Evolutionary conservation across 2,113 vertebrate genomes (phyloP).

Genomic region (Tetrax tetrax): DNA sequence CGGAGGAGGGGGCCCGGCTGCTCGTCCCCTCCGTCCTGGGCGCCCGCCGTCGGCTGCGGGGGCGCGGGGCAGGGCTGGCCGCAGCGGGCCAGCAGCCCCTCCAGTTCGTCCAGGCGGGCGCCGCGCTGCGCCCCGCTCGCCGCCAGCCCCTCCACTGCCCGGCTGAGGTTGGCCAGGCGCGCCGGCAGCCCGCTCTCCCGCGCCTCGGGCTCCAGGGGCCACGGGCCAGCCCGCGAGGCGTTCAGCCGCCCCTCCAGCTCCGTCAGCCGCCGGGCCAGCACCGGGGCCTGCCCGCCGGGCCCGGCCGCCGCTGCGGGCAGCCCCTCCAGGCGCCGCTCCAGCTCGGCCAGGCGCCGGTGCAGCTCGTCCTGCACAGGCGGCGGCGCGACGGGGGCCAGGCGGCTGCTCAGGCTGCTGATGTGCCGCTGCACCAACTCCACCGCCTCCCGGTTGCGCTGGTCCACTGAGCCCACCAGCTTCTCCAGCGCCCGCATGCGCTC

Average conservation of each 20-base stretch:
- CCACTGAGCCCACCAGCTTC: slow-evolving; percentile 82
- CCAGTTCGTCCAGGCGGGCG: background rate
- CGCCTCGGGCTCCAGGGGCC: slow-evolving; percentile 27
- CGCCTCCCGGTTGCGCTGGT: slow-evolving; percentile 80
- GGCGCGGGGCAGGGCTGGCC: background rate
- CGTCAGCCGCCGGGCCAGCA: slow-evolving; percentile 76
- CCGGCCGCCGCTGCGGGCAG: slow-evolving; percentile 43
- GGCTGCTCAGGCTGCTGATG: slow-evolving; percentile 56
- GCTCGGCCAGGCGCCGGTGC: slow-evolving; percentile 54
- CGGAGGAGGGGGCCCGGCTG: background rate
- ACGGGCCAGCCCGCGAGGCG: slow-evolving; percentile 65
- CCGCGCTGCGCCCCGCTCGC: background rate
- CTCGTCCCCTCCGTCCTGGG: background rate
- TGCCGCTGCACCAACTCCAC: slow-evolving; percentile 73
- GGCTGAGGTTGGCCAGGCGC: slow-evolving; percentile 70
- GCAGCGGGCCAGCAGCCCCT: slow-evolving; percentile 68
- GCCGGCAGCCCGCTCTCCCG: background rate
- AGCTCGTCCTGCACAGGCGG: slow-evolving; percentile 70
- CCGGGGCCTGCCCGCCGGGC: slow-evolving; percentile 30
- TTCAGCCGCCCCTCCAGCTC: slow-evolving; percentile 85
- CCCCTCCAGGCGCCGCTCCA: slow-evolving; percentile 78
- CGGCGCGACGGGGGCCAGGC: slow-evolving; percentile 58
- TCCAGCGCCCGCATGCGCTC: slow-evolving; percentile 84
- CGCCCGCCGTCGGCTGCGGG: background rate
- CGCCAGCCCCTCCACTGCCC: slow-evolving; percentile 76